Base-by-base conservation (phyloP, 1,140 invertebrate species). In the Eumaeus atala region DNA sequence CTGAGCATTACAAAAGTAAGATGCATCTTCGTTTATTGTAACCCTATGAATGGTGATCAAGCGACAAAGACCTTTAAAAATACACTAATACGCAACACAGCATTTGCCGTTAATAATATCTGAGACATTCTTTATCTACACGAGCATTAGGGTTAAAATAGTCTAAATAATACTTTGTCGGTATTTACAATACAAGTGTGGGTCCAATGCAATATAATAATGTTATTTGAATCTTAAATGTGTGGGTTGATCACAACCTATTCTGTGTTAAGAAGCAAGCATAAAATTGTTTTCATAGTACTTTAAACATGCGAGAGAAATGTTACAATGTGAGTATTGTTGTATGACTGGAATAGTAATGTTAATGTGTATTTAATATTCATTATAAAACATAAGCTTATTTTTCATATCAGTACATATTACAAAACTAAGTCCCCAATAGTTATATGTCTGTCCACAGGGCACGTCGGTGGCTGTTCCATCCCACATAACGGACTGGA, bases 21-120 rank as follows among this genome's bases (percentile, higher is more conserved):
- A 71, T 73, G 65, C 67, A 59, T 62, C 61, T 65, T 17, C 38
- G 66, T 75, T 68, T 65, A 74, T 80, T 79, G 74, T 83, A 60
- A 54, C 61, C 59, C 61, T 69, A 70, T 70, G 66, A 75, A 68
- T 72, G 67, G 62, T 66, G 72, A 83, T 83, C 77, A 79, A 74
- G 61, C 67, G 66, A 80, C 79, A 79, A 79, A 79, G 74, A 73
- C 56, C 59, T 64, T 80, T 74, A 74, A 81, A 84, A 84, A 80
- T 80, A 74, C 70, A 73, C 70, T 77, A 66, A 74, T 72, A 65
- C 40, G 67, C 76, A 62, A 70, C 56, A 9, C 47, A 61, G 56
- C 48, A 12, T 48, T 54, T 70, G 51, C 59, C 37, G 44, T 57
- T 21, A 8, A 38, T 8, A 51, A 37, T 8, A 33, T 40, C 10